These are phyloP conservation scores for Hirtodrosophila histrioides DNA, from an alignment of 2,888 invertebrate genomes.

Conservation along the genomic window DNA sequence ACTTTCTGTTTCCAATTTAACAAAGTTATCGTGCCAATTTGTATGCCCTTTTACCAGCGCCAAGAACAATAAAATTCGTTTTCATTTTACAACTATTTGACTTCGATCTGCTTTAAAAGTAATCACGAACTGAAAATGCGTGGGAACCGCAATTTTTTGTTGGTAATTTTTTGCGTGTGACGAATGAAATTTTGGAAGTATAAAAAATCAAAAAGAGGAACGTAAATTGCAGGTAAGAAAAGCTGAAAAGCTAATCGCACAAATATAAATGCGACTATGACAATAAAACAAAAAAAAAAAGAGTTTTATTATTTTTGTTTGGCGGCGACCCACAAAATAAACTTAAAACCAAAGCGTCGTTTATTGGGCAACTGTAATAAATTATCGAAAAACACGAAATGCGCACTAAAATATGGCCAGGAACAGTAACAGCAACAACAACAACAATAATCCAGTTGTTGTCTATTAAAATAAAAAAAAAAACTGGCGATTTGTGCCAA, in stretches of 20 bases:
- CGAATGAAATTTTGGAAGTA: slow-evolving; percentile 51
- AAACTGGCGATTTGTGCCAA: slow-evolving; percentile 62
- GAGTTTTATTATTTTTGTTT: slow-evolving; percentile 31
- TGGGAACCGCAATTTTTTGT: slow-evolving; percentile 58
- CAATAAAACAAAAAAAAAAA: slow-evolving; percentile 75
- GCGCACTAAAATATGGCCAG: slow-evolving; percentile 64
- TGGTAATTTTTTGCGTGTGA: slow-evolving; percentile 68
- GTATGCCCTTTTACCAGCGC: slow-evolving; percentile 24
- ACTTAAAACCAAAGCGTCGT: slow-evolving; percentile 48
- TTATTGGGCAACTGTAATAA: slow-evolving; percentile 77
- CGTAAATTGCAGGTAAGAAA: slow-evolving; percentile 61
- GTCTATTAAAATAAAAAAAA: slow-evolving; percentile 55
- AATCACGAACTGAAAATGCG: slow-evolving; percentile 76
- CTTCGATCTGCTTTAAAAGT: slow-evolving; percentile 53
- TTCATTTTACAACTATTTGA: slow-evolving; percentile 40
- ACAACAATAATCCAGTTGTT: slow-evolving; percentile 49
- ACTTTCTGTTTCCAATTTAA: background rate
- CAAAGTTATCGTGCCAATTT: slow-evolving; percentile 19
- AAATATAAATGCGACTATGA: slow-evolving; percentile 67
- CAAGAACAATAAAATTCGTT: slow-evolving; percentile 62
- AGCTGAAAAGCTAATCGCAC: slow-evolving; percentile 69
- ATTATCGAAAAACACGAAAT: slow-evolving; percentile 77
- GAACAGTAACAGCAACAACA: slow-evolving; percentile 44
- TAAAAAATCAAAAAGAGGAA: slow-evolving; percentile 32
- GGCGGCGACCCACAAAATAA: slow-evolving; percentile 46